Percentiles rank a stretch among this genome's conserved stretches.
phyloP scores from a whole-genome alignment of 1,140 invertebrate species.

The Philotrypesis tridentata region DNA sequence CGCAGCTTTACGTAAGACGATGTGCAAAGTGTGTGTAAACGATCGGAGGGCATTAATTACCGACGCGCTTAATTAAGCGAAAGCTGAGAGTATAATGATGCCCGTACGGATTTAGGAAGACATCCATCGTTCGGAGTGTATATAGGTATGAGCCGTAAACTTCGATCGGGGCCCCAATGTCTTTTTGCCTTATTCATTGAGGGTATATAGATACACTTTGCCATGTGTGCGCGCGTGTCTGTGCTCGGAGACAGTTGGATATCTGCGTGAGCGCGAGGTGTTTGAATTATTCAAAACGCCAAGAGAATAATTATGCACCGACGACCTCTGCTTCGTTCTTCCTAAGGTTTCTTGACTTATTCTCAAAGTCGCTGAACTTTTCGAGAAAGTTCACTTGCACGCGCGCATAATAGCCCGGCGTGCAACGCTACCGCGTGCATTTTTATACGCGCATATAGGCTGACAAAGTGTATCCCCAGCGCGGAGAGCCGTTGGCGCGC shows the following conservation, averaged over 20 bases:
- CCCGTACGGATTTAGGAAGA: conserved; percentile 31
- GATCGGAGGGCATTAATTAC: conserved; percentile 12
- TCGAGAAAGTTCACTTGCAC: neutral
- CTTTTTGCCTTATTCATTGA: neutral
- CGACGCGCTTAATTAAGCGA: neutral
- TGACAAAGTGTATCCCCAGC: too few relatives aligned
- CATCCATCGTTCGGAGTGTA: neutral
- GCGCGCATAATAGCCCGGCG: neutral
- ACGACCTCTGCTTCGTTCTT: neutral
- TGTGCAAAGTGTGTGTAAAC: neutral
- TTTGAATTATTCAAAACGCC: conserved; percentile 36
- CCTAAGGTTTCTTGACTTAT: neutral
- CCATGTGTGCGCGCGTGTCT: neutral
- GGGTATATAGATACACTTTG: neutral
- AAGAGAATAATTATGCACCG: neutral
- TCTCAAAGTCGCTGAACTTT: neutral
- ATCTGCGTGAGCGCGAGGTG: neutral
- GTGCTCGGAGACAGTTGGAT: neutral
- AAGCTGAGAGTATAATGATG: neutral
- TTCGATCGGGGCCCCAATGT: neutral
- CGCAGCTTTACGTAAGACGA: neutral
- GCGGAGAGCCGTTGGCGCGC: too few relatives aligned
- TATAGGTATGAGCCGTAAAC: neutral
- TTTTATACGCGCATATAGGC: too few relatives aligned
- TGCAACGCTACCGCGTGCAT: too few relatives aligned